Evolutionary conservation across 2,888 invertebrate genomes (phyloP).

Genomic region (Catocala sponsa): DNA sequence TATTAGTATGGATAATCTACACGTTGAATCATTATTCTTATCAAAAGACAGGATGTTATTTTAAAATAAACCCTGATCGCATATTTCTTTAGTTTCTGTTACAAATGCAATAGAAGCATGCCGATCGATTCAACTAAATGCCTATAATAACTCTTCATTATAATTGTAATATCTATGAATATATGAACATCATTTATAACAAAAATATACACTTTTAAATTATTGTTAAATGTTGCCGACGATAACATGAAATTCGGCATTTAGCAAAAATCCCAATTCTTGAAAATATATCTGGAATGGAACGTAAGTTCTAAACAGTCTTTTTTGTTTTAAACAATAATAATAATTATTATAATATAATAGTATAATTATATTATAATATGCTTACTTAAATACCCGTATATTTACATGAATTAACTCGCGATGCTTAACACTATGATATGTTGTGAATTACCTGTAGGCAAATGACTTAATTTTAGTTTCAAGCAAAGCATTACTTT

Average conservation of each 20-base stretch:
- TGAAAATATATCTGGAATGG: slow-evolving; percentile 30
- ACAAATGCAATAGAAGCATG: slow-evolving; percentile 1
- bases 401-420: slow-evolving; percentile 40
- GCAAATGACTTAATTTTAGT: slow-evolving; percentile 44
- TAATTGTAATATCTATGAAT: not conserved
- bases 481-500: slow-evolving; percentile 23
- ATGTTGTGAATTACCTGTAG: slow-evolving; percentile 64
- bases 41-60: too few relatives aligned
- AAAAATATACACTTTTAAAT: slow-evolving; percentile 19
- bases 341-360: slow-evolving; percentile 17
- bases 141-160: slow-evolving; percentile 26
- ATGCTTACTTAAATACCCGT: slow-evolving; percentile 31
- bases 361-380: slow-evolving; percentile 25
- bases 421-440: slow-evolving; percentile 59
- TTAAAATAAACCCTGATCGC: too few relatives aligned
- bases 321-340: slow-evolving; percentile 39
- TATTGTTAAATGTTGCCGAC: slow-evolving; percentile 15
- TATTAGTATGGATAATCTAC: too few relatives aligned
- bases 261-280: slow-evolving; percentile 26
- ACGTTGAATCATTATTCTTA: too few relatives aligned
- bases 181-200: slow-evolving; percentile 10
- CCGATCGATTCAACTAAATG: slow-evolving; percentile 1
- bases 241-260: slow-evolving; percentile 31
- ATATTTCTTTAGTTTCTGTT: too few relatives aligned
- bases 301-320: slow-evolving; percentile 47